Evolutionary conservation across 1,140 invertebrate species (phyloP), one percentile per base, ranked within the genome.

Genomic region (Drosophila parvula): DNA sequence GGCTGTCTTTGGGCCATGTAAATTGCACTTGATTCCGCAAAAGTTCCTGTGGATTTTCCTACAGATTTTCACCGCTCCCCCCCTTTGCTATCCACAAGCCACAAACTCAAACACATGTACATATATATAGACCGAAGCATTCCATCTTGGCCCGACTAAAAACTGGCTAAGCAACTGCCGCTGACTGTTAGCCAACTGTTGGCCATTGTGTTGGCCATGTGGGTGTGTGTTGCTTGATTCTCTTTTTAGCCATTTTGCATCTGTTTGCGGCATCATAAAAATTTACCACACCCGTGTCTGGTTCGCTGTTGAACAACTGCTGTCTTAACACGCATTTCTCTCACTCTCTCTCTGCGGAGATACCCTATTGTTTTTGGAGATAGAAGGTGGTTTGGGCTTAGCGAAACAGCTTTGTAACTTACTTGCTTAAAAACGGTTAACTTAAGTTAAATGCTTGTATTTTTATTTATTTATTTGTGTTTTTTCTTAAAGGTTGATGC

Each of bases 221-320:
- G 50, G 50, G 18, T 28, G 36, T 82, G 32, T 51, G 38, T 58
- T 40, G 48, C 27, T 34, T 53, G 62, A n/a, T 70, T 83, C 88
- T 79, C 67, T 83, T 83, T 86, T 79, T 77, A 76, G 80, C 81
- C 70, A 89, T 89, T 88, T 89, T 89, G 84, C 85, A 89, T 89
- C 84, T 89, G 84, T 89, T 89, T 89, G 84, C 84, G 84, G 84
- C 84, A 89, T 84, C 85, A 89, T 90, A 88, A 88, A 88, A 88
- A 88, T 88, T 78, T 89, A 88, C 84, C 84, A 89, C 84, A 88
- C 69, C 80, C 83, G 84, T 88, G 83, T 88, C 84, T 83, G 83
- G 60, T 74, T 70, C 79, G 79, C 79, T 79, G 84, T 83, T 89
- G 74, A 89, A 79, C 83, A 78, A 78, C 75, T 79, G 79, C 79